Evolutionary conservation across 1,140 invertebrate genomes (phyloP).

Genomic region (Apis mellifera): Amel_HAv3.1 CM009941.2:826001-826500

Average conservation of each 20-base stretch:
- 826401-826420: neutral
- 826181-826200: slow-evolving; percentile 57
- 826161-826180: slow-evolving; percentile 39
- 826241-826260: slow-evolving; percentile 76
- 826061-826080: slow-evolving; percentile 62
- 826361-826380: too few species aligned
- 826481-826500: too few species aligned
- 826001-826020: slow-evolving; percentile 89
- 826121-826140: slow-evolving; percentile 65
- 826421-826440: neutral
- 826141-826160: slow-evolving; percentile 65
- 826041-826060: slow-evolving; percentile 72
- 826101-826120: slow-evolving; percentile 51
- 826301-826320: neutral
- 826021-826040: slow-evolving; percentile 79
- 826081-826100: slow-evolving; percentile 65
- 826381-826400: too few species aligned
- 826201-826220: slow-evolving; percentile 50
- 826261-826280: neutral
- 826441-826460: neutral
- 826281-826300: neutral
- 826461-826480: too few species aligned
- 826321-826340: neutral
- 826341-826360: neutral
- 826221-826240: slow-evolving; percentile 57